Evolutionary conservation across 2,797 vertebrate genomes (phyloP).

Genomic region (Anabacerthia variegaticeps): DNA sequence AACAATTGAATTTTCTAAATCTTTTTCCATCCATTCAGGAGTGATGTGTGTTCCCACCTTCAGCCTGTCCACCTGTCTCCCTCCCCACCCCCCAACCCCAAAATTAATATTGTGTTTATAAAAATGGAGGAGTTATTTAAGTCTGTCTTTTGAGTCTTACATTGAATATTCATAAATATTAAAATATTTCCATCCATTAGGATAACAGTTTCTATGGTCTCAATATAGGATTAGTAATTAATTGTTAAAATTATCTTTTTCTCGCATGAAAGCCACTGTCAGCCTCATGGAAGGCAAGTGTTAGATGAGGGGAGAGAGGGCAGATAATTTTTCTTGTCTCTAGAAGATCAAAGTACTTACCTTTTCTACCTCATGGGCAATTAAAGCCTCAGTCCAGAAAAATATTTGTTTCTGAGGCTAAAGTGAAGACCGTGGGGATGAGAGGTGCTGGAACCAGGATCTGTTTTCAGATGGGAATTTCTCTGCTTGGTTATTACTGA

Average conservation of each 20-base stretch:
- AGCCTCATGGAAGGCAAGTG: not conserved
- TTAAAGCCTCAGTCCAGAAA: not conserved
- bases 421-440: not conserved
- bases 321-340: not conserved
- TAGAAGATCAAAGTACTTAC: not conserved
- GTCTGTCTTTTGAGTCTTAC: not conserved
- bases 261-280: not conserved
- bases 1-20: not conserved
- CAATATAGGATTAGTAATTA: not conserved
- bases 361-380: not conserved
- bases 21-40: not conserved
- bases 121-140: not conserved
- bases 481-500: not conserved
- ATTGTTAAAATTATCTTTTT: not conserved
- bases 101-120: not conserved
- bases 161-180: not conserved
- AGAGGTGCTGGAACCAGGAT: not conserved
- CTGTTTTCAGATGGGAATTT: not conserved
- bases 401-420: not conserved
- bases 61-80: not conserved
- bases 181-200: not conserved
- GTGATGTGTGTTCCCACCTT: not conserved
- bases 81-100: accelerated
- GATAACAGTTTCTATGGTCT: not conserved
- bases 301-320: not conserved